Percentiles rank a stretch among this genome's conserved stretches.
phyloP scores from a whole-genome alignment of 92 coral and sea anemone genomes.

The Zoanthus solanderi region DNA sequence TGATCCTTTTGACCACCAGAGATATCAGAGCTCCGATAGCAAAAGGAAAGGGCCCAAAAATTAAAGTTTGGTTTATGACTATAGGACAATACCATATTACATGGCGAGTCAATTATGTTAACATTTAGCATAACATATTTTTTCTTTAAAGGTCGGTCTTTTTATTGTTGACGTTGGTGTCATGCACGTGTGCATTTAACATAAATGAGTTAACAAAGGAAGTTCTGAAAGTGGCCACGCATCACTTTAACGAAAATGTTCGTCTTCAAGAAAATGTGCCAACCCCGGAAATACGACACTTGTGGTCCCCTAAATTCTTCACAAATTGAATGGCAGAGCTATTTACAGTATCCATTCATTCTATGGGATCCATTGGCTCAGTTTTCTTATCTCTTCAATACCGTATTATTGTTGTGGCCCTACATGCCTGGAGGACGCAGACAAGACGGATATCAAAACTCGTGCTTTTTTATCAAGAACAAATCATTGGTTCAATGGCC shows the following conservation, averaged over 20 bases:
- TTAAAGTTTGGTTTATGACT: background rate
- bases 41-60: background rate
- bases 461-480: conserved; percentile 38
- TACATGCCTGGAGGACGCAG: conserved; percentile 51
- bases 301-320: conserved; percentile 30
- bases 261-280: conserved; percentile 52
- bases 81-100: background rate
- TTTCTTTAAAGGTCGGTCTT: conserved; percentile 5
- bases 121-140: background rate
- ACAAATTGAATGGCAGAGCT: conserved; percentile 49
- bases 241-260: conserved; percentile 45
- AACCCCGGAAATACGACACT: conserved; percentile 48
- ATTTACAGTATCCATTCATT: conserved; percentile 53
- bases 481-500: conserved; percentile 55
- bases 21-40: background rate
- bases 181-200: conserved; percentile 39
- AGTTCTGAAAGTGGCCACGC: conserved; percentile 40
- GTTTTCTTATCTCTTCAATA: conserved; percentile 44
- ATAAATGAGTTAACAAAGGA: conserved; percentile 43
- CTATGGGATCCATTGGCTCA: conserved; percentile 63
- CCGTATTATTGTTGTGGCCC: conserved; percentile 45
- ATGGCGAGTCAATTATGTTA: background rate
- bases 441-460: conserved; percentile 25
- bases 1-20: background rate
- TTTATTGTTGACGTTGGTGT: conserved; percentile 43